Base-by-base conservation (phyloP, 2,797 vertebrate species). In the Silurus lanzhouensis region DNA sequence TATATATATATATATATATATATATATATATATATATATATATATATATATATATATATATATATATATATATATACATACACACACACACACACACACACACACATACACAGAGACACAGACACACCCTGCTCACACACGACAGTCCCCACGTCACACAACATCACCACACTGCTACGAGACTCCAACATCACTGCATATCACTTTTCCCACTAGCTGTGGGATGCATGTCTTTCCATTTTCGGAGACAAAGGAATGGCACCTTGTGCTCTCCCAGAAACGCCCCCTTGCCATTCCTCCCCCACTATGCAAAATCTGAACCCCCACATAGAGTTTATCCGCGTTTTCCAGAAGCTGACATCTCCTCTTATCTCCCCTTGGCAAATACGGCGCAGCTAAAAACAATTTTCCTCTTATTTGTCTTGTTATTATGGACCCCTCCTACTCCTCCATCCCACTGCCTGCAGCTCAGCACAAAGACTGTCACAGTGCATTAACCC, bases 301-400 rank as follows among this genome's bases (percentile, higher is more conserved):
- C 87, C 83, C 87, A 86, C 83, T 72, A 86, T 83, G 84, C 78
- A 83, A 80, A 87, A 86, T 84, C 82, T 77, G 84, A 86, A 88
- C 88, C 90, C 88, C 86, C 88, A 84, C 87, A 80, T 85, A 85
- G 81, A 86, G 87, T 90, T 93, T 94, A 94, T 94, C 92, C 93
- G 90, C 91, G 90, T 93, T 94, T 92, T 92, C 91, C 91, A 82
- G 91, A 93, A 91, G 91, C 92, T 93, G 93, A 94, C 93, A 93
- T 94, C 94, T 93, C 90, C 91, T 91, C 93, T 96, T 95, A 95
- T 96, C 94, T 94, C 92, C 88, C 90, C 91, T 90, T 93, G 93
- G 92, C 94, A 95, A 95, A 94, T 95, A 94, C 93, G 91, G 91
- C 91, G 86, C 93, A 93, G 93, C 92, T 94, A 94, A 94, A 94